Evolutionary conservation across 2,888 invertebrate genomes (phyloP).

Genomic region (Lepidocyrtoides sp.): DNA sequence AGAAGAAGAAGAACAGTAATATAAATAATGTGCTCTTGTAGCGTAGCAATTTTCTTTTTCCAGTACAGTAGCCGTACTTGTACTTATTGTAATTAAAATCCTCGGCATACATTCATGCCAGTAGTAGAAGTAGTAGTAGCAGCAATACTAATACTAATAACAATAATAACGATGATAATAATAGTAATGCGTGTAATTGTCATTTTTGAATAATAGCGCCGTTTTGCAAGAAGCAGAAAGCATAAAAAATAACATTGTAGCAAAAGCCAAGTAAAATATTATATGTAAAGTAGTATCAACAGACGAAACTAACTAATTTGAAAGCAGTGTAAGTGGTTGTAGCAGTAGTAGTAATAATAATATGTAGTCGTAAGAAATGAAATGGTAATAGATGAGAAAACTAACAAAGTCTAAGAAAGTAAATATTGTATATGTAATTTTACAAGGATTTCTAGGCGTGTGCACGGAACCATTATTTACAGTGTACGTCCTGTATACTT

Average conservation of each 20-base stretch:
- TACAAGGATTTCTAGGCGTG: slow-evolving; percentile 34
- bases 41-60: neutral
- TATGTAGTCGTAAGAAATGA: too few relatives aligned
- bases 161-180: slow-evolving; percentile 7
- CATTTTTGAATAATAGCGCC: neutral
- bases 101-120: slow-evolving; percentile 1
- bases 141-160: too few relatives aligned
- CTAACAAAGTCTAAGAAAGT: slow-evolving; percentile 33
- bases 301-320: neutral
- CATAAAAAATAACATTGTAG: neutral
- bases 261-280: neutral
- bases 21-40: too few relatives aligned
- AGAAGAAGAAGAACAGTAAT: neutral
- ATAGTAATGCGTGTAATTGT: slow-evolving; percentile 36
- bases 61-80: neutral
- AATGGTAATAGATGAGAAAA: slow-evolving; percentile 30
- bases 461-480: slow-evolving; percentile 46
- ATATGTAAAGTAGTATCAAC: too few relatives aligned
- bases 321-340: neutral
- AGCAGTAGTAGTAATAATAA: too few relatives aligned
- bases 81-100: slow-evolving; percentile 27
- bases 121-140: too few relatives aligned
- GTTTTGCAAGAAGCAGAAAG: neutral
- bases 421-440: too few relatives aligned
- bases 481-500: neutral